Evolutionary conservation across 2,888 invertebrate species (phyloP), one percentile per base, ranked within the genome.

Genomic region (Lasioglossum calceatum): DNA sequence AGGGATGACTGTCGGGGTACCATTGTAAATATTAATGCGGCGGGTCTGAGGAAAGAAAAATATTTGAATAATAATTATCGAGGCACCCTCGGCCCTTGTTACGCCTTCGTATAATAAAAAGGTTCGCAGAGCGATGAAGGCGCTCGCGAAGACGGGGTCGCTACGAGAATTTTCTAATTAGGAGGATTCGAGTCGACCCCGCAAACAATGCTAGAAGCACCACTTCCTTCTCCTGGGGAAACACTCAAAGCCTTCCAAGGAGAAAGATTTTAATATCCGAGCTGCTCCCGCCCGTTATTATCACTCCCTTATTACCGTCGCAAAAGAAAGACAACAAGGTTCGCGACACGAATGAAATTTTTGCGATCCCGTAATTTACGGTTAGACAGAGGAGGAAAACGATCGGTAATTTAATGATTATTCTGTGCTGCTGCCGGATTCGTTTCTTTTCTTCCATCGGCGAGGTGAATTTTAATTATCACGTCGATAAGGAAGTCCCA

Each of bases 41-140:
- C 90, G 87, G 85, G 82, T 85, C 83, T 81, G 87, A 82, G 77
- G 89, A 83, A 92, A 93, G 91, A 90, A 93, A 93, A 94, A 94
- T 94, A 94, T 94, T 94, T 94, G 94, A 94, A 94, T 94, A 94
- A 94, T 94, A 94, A 94, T 94, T 92, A 92, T 84, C 80, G 81
- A 89, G 89, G 77, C 82, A 47, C 89, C 89, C 90, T 88, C 87
- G 88, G 81, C 84, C 82, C 89, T 89, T 87, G 88, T 90, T 91
- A 84, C 87, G 86, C 84, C 84, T 84, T 86, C 78, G 88, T 89
- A 89, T 88, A 90, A 91, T 91, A 88, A 91, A 90, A 89, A 91
- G 88, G 85, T 88, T 84, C 88, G 39, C 44, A 47, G 54, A 42
- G 82, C 54, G 80, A 84, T 77, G 85, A 85, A 79, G 79, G 83